Percentiles rank a stretch among this genome's conserved stretches.
Conservation (phyloP, 2,797 vertebrate species). For the Clarias pachynema region DNA sequence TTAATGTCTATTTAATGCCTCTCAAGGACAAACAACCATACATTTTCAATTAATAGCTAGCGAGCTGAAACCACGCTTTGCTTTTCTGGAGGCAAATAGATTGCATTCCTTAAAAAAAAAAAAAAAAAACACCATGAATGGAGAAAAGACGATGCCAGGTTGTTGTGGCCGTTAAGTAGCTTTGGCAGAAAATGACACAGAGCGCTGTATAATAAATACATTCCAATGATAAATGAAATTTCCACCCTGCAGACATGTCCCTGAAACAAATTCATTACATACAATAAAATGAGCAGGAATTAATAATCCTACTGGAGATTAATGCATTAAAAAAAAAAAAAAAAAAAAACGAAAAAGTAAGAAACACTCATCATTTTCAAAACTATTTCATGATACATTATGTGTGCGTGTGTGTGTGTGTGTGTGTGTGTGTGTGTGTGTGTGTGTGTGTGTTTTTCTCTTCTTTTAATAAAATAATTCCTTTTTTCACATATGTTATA, state of each 20-base stretch:
- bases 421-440: background rate
- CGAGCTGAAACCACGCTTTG: background rate
- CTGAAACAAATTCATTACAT: slow-evolving; percentile 33
- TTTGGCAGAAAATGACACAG: slow-evolving; percentile 34
- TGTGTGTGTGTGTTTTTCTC: background rate
- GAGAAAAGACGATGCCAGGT: background rate
- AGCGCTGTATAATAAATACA: slow-evolving; percentile 39
- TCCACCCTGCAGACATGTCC: slow-evolving; percentile 8
- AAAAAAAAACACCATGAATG: background rate
- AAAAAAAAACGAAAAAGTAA: background rate
- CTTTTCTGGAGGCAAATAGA: slow-evolving; percentile 12
- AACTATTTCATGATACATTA: slow-evolving; percentile 10
- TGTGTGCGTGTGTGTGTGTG: background rate
- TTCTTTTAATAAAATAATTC: background rate
- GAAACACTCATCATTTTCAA: slow-evolving; percentile 26
- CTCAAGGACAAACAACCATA: slow-evolving; percentile 62
- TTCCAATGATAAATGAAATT: slow-evolving; percentile 38
- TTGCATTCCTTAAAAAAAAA: background rate
- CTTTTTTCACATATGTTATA: background rate
- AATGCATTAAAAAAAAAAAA: slow-evolving; percentile 21
- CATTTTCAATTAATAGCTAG: slow-evolving; percentile 63
- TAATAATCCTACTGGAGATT: slow-evolving; percentile 37
- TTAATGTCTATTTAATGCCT: slow-evolving; percentile 69
- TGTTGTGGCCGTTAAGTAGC: background rate
- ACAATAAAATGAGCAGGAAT: slow-evolving; percentile 51